Evolutionary conservation across 1,140 invertebrate species (phyloP).

Genomic region (Bursaphelenchus mucronatus): DNA sequence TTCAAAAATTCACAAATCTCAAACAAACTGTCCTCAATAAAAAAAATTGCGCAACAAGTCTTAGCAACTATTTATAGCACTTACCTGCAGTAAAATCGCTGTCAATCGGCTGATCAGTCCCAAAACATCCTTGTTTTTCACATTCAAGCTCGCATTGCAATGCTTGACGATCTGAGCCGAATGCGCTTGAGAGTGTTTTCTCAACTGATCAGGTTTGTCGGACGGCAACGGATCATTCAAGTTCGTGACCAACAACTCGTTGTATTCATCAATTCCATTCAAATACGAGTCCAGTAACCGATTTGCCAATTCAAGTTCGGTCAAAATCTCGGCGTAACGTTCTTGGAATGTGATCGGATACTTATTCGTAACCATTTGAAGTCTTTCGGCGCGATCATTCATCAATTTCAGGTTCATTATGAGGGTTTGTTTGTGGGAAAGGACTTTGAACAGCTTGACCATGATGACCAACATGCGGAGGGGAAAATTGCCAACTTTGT

Average conservation of each 20-base stretch:
- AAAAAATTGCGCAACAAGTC: background rate
- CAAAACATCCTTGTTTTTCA: constrained; percentile 34
- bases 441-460: constrained; percentile 44
- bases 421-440: constrained; percentile 43
- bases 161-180: constrained; percentile 48
- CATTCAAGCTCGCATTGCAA: constrained; percentile 39
- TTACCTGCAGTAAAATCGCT: constrained; percentile 37
- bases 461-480: constrained; percentile 49
- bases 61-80: too few species aligned
- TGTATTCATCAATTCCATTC: constrained; percentile 32
- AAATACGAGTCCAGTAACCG: constrained; percentile 16
- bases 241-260: constrained; percentile 37
- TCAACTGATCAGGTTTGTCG: constrained; percentile 35
- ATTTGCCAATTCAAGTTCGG: constrained; percentile 20
- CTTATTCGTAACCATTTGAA: constrained; percentile 33
- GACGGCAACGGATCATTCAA: constrained; percentile 27
- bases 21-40: background rate
- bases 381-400: constrained; percentile 41
- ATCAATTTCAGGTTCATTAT: constrained; percentile 32
- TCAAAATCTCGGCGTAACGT: constrained; percentile 19
- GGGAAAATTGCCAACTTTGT: constrained; percentile 51
- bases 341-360: constrained; percentile 43
- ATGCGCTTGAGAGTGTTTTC: constrained; percentile 39
- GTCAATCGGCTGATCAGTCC: constrained; percentile 36
- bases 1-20: background rate